Evolutionary conservation across 2,113 vertebrate genomes (phyloP), one percentile per base, ranked within the genome.

Genomic region (Poeciliopsis retropinna): DNA sequence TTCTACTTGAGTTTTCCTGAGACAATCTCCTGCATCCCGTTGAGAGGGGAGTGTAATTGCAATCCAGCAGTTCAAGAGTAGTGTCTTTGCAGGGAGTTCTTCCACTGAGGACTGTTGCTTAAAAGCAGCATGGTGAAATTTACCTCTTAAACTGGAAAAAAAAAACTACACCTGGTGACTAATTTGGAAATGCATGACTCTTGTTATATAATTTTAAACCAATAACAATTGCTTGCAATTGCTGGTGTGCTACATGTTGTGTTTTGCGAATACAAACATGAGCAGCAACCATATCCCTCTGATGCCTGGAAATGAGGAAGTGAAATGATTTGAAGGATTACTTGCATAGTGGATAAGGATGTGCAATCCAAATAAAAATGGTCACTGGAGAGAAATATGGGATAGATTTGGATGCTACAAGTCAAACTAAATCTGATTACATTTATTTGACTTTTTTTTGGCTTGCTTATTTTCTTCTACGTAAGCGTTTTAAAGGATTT

Each of bases 11-110:
- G 74, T 69, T 75, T 76, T 83, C 75, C 37, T 51, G 60, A 63
- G 64, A 70, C 80, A 83, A 84, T 85, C 76, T 88, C 60, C 37
- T 51, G 73, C 67, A 67, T 71, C 76, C 78, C 63, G 31, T 73
- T 73, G 78, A 85, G 86, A 85, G 79, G 41, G 76, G 68, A 70
- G 73, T 75, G 84, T 92, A 90, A 92, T 88, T 91, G 85, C 83
- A 78, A 81, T 82, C 86, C 84, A 62, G 81, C 75, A 69, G 76
- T 37, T 79, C 32, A 28, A 70, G 54, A 62, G 72, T 37, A 37
- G 67, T 80, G n/a, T 82, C 31, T 84, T 80, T 86, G 69, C 73
- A 61, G 62, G 79, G 61, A 76, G 65, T 77, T 77, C 70, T 34
- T 62, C 63, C 32, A 61, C 72, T 72, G 51, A 51, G 44, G 60